Base-by-base conservation (phyloP, 2,888 invertebrate species). In the Pristionchus maxplancki region DNA sequence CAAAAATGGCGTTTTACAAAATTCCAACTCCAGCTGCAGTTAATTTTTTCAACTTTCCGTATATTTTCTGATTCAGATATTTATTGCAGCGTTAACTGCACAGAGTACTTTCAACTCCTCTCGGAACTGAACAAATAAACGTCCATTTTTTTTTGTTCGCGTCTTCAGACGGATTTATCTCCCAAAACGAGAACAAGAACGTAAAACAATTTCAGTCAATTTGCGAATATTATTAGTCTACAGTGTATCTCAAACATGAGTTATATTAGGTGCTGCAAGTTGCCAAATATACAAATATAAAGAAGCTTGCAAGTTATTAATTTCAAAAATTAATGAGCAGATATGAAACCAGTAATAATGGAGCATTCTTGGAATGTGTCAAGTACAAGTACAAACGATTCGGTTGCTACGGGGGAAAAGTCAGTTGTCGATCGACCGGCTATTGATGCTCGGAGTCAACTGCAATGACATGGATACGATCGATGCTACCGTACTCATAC, bases 161-260 rank as follows among this genome's bases (percentile, higher is more conserved):
- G 78, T 78, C 78, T 78, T 13, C 78, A 78, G 78, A 78, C 78
- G 78, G 8, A n/a, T 78, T 78, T 78, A 78, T 78, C 78, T 78
- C 78, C 24, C 78, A 20, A 44, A 78, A 78, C 78, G 78, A 48
- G 44, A 78, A 78, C 28, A 78, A 28, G 28, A 78, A 78, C 44
- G 78, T 78, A 78, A 78, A 78, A 78, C 78, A 58, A 20, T 58
- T 2, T n/a, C 5, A 58, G 58, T n/a, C n/a, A n/a, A n/a, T n/a
- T n/a, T n/a, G n/a, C n/a, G n/a, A n/a, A n/a, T n/a, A n/a, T n/a
- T n/a, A n/a, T n/a, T n/a, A 58, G n/a, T 24, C 58, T 78, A 40
- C 17, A 17, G n/a, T n/a, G 44, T 13, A 48, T 48, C 44, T 44
- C 44, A 44, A 44, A 78, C 78, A 40, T n/a, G n/a, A n/a, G n/a